Evolutionary conservation across 2,888 invertebrate species (phyloP).

Genomic region (Diaprepes abbreviatus): DNA sequence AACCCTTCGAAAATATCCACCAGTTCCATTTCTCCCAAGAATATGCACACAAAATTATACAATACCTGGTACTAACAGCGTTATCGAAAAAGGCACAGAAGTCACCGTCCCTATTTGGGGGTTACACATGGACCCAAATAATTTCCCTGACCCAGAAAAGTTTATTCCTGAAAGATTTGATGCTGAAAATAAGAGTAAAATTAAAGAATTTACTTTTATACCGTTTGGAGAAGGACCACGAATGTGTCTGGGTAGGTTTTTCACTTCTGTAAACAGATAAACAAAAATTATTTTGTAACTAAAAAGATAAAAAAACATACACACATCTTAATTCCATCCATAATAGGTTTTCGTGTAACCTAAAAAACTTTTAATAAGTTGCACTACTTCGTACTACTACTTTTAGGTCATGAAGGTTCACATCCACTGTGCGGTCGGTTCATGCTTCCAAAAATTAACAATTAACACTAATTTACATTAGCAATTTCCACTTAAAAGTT

Average conservation of each 20-base stretch:
- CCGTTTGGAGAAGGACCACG: constrained; percentile 43
- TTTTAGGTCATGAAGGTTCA: too few species aligned
- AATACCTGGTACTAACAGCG: constrained; percentile 27
- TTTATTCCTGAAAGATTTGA: constrained; percentile 66
- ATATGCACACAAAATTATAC: constrained; percentile 27
- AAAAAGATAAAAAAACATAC: too few species aligned
- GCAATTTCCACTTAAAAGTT: too few species aligned
- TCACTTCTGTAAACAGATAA: too few species aligned
- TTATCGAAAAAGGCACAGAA: constrained; percentile 14
- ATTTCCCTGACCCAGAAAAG: constrained; percentile 63
- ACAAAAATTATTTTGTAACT: neutral
- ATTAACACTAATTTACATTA: too few species aligned
- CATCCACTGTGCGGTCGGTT: too few species aligned
- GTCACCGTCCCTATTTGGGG: constrained; percentile 54
- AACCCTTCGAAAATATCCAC: constrained; percentile 34
- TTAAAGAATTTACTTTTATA: constrained; percentile 16
- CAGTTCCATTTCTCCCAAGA: constrained; percentile 10
- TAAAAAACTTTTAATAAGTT: too few species aligned
- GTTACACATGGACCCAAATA: constrained; percentile 60
- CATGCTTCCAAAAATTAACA: too few species aligned
- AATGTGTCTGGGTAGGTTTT: constrained; percentile 32
- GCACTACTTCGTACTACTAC: too few species aligned
- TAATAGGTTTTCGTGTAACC: too few species aligned
- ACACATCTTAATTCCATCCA: too few species aligned
- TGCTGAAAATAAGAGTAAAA: constrained; percentile 25